These are phyloP conservation scores for Zelleria hepariella DNA, from an alignment of 2,888 invertebrate genomes.

Conservation along the genomic window DNA sequence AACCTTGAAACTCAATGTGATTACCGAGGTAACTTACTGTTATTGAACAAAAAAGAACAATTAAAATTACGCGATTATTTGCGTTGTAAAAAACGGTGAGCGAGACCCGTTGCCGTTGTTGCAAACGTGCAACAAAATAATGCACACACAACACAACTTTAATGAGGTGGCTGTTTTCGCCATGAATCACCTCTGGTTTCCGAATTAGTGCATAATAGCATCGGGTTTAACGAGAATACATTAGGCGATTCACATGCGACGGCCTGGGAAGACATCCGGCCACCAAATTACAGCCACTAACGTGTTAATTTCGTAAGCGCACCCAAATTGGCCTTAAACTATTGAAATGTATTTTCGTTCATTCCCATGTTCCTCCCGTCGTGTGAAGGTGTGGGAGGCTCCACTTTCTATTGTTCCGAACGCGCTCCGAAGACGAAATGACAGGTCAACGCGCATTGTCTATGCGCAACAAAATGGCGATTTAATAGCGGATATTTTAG, in stretches of 20 bases:
- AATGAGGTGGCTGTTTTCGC: neutral
- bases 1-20: constrained; percentile 34
- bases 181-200: neutral
- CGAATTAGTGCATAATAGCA: neutral
- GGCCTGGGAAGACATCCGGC: constrained; percentile 53
- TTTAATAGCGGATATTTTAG: constrained; percentile 44
- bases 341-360: constrained; percentile 69
- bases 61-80: neutral
- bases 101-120: neutral
- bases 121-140: neutral
- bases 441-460: constrained; percentile 23
- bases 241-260: constrained; percentile 51
- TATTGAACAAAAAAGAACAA: neutral
- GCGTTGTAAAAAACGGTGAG: neutral
- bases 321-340: constrained; percentile 59
- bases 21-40: neutral
- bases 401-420: constrained; percentile 51
- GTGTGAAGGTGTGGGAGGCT: constrained; percentile 42
- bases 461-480: constrained; percentile 26
- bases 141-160: neutral
- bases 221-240: constrained; percentile 37
- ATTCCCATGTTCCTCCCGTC: constrained; percentile 45
- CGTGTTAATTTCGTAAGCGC: constrained; percentile 62
- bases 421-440: constrained; percentile 22
- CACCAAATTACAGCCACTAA: constrained; percentile 55